Base-by-base conservation (phyloP, 2,888 invertebrate species). In the Geotrupes spiniger region DNA sequence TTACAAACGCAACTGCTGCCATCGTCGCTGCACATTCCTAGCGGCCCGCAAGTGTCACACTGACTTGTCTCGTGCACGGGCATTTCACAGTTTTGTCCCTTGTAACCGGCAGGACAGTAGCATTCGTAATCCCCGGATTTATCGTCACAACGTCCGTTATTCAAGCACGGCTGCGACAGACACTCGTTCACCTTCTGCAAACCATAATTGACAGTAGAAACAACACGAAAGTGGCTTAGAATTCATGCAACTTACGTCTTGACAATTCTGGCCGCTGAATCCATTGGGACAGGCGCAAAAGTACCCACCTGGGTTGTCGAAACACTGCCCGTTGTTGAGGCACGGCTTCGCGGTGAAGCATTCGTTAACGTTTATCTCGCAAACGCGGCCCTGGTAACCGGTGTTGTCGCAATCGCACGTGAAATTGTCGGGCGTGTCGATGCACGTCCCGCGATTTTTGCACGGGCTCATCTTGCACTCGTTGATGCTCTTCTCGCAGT, bases 361-460 rank as follows among this genome's bases (percentile, higher is more conserved):
- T 73, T 92, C 92, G 74, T 92, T 83, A 60, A 91, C 82, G 72
- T 92, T 89, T 10, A 76, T 69, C 61, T 89, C 85, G 70, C 92
- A 92, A 6, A 83, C 77, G 6, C 76, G 66, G 3, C 92, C 91
- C n/a, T 39, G 75, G 72, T 88, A 91, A 1, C 90, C 88, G 0
- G 89, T 90, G 60, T 78, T 78, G 37, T 76, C 74, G 70, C 92
- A 92, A 67, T 86, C 82, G 73, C 93, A 92, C 6, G 81, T 83
- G 71, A 82, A 92, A 63, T 84, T 82, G 70, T 87, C 85, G 58
- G 83, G 76, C 40, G 80, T 82, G 71, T 90, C 89, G 38, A 79
- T 73, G 70, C 92, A 92, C 15, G 57, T 36, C 1, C 68, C 65
- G n/a, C 49, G 44, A 74, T 90, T 80, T 57, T 79, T 77, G 66